Evolutionary conservation across 1,140 invertebrate genomes (phyloP), one percentile per base, ranked within the genome.

Genomic region (Aphidius gifuensis): DNA sequence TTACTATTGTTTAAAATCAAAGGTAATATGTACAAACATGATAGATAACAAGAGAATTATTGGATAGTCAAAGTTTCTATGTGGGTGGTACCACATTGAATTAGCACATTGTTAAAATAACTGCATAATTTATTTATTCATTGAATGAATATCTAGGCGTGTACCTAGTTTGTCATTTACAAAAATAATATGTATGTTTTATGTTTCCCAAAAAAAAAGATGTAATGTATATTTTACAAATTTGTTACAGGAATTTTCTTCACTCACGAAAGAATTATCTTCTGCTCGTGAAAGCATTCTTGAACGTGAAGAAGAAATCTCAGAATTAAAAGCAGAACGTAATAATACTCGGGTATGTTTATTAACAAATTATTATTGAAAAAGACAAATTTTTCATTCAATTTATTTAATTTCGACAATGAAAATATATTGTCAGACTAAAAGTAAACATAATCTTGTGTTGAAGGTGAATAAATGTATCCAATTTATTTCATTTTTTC

Each of bases 251-350:
- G 97, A 99, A 85, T 95, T 98, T 78, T 93, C 96, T 50, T 92
- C 93, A 49, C 84, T 99, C 66, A 97, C 95, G 47, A 98, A 98
- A 84, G 97, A 99, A 83, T 83, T 99, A 65, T 95, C 96, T 73
- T 88, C 92, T 71, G 89, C 96, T 9, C 84, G 96, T 64, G 97
- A 99, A 77, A 92, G 92, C 68, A 85, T 99, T 61, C 80, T 96
- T 60, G 97, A 99, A 79, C 86, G 92, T 69, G 97, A 99, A 76
- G 98, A 99, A 80, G 97, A 99, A 85, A 99, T 99, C 64, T 87
- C 92, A 5, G 98, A 99, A 82, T 86, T 99, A 53, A 99, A 99
- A 82, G 97, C 97, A 11, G 97, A 99, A 85, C 86, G 98, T 71
- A 99, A 99, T 82, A 99, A 99, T 81, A 99, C 97, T 62, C 88